Evolutionary conservation across 2,113 vertebrate genomes (phyloP).

Genomic region (Archilochus colubris): DNA sequence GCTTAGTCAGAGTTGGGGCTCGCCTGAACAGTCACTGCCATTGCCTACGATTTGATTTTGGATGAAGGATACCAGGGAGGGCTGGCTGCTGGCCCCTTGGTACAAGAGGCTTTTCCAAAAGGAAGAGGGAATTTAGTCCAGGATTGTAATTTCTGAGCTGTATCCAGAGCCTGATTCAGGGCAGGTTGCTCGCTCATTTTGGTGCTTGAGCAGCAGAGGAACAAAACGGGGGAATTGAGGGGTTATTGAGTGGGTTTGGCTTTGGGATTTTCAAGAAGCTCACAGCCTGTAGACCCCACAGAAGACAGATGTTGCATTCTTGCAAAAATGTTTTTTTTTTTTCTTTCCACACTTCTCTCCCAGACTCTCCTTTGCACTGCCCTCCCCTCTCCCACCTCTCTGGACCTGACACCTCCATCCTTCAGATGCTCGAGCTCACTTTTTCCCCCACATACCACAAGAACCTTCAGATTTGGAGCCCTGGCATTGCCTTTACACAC

Average conservation of each 20-base stretch:
- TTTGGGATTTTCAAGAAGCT: neutral
- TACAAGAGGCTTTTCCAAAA: neutral
- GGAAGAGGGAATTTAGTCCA: neutral
- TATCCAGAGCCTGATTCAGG: neutral
- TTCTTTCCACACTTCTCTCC: neutral
- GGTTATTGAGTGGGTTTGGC: neutral
- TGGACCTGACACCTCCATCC: neutral
- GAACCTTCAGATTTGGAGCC: neutral
- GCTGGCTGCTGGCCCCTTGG: neutral
- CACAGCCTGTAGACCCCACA: fast-evolving
- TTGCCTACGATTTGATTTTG: neutral
- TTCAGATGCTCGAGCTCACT: fast-evolving
- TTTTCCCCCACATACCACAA: neutral
- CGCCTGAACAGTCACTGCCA: neutral
- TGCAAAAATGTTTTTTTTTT: fast-evolving
- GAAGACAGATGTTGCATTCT: fast-evolving
- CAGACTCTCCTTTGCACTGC: fast-evolving
- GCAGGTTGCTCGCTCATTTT: neutral
- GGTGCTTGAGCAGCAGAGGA: neutral
- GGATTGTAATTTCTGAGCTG: neutral
- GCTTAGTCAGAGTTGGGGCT: slow-evolving; percentile 40
- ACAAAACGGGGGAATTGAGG: neutral
- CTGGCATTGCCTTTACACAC: neutral
- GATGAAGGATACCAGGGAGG: neutral
- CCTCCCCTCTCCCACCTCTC: neutral